Percentiles rank a stretch among this genome's conserved stretches.
phyloP scores from a whole-genome alignment of 2,797 vertebrate species.

The Crax fasciolata region DNA sequence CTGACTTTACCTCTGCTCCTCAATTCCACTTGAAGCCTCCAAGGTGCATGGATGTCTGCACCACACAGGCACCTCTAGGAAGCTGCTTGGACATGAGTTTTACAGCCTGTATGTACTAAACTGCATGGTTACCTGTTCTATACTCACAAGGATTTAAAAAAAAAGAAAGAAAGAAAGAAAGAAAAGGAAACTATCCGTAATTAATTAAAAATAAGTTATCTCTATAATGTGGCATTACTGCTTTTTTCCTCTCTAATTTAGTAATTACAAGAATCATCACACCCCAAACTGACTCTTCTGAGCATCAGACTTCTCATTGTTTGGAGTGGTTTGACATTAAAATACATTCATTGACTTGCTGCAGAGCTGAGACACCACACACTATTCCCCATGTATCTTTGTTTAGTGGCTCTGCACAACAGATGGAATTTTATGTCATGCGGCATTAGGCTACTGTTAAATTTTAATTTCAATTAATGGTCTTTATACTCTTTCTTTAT shows the following conservation, averaged over 20 bases:
- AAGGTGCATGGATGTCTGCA: neutral
- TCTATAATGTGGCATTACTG: neutral
- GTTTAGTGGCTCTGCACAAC: constrained; percentile 76
- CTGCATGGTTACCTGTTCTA: neutral
- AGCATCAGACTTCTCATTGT: constrained; percentile 13
- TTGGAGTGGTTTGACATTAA: constrained; percentile 36
- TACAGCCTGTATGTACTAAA: neutral
- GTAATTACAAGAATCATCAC: constrained; percentile 1
- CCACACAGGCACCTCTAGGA: neutral
- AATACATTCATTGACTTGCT: constrained; percentile 53
- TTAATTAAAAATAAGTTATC: neutral
- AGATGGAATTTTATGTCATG: constrained; percentile 86
- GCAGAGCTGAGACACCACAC: constrained; percentile 50
- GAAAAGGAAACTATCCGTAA: neutral
- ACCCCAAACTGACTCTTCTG: neutral
- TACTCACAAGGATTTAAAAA: neutral
- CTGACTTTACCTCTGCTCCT: neutral
- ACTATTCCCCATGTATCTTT: constrained; percentile 67
- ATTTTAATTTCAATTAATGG: constrained; percentile 88
- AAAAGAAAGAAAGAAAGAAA: neutral
- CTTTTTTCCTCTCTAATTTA: neutral
- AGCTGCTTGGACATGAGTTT: neutral
- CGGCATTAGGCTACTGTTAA: constrained; percentile 84
- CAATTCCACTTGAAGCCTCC: neutral
- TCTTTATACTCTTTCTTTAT: constrained; percentile 81